Evolutionary conservation across 2,797 vertebrate genomes (phyloP).

Genomic region (Myoxocephalus aenaeus): DNA sequence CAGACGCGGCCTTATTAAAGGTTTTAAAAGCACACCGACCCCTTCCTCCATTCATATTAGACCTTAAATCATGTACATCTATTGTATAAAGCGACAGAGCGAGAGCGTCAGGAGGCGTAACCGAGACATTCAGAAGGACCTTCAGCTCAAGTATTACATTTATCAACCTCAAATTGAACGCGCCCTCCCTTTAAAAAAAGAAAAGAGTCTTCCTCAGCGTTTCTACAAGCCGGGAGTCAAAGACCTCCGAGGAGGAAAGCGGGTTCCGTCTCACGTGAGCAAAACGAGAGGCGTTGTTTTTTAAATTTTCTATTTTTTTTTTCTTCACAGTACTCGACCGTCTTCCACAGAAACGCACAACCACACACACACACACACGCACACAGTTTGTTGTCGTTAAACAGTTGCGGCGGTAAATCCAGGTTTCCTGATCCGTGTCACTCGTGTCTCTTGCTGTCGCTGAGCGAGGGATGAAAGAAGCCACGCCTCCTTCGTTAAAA

Average conservation of each 20-base stretch:
- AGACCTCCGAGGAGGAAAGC: constrained; percentile 55
- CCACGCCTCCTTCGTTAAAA: neutral
- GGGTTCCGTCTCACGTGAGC: constrained; percentile 52
- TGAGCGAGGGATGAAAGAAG: constrained; percentile 27
- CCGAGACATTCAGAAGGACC: constrained; percentile 74
- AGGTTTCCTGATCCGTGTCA: constrained; percentile 42
- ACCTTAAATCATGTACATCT: constrained; percentile 76
- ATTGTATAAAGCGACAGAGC: constrained; percentile 75
- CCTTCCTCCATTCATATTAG: constrained; percentile 66
- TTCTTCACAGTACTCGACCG: constrained; percentile 76
- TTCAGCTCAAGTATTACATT: constrained; percentile 75
- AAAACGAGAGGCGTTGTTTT: constrained; percentile 50
- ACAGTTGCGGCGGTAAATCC: constrained; percentile 54
- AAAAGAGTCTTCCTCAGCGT: constrained; percentile 58
- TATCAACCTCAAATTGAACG: constrained; percentile 37
- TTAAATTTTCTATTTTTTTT: constrained; percentile 1
- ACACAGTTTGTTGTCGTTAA: constrained; percentile 57
- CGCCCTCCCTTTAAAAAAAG: constrained; percentile 19
- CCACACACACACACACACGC: constrained; percentile 61
- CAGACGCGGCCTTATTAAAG: constrained; percentile 79
- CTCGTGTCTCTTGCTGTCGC: constrained; percentile 19
- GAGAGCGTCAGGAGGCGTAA: constrained; percentile 60
- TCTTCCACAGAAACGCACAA: constrained; percentile 65
- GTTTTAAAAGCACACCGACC: constrained; percentile 76
- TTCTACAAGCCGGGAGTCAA: constrained; percentile 62